phyloP scores from a whole-genome alignment of 2,113 vertebrate species.

The Oncorhynchus mykiss region DNA sequence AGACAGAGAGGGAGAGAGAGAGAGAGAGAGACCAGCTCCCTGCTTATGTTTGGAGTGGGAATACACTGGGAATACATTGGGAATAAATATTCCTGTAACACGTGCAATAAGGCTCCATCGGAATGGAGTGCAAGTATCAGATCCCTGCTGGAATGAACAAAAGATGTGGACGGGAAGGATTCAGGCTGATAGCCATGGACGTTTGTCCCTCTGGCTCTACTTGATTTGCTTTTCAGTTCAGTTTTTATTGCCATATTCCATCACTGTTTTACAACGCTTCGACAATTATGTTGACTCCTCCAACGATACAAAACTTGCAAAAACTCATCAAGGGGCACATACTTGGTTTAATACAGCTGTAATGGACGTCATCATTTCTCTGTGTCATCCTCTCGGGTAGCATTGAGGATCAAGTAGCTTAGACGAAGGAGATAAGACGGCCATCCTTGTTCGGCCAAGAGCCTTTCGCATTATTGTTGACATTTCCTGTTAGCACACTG shows the following conservation, averaged over 20 bases:
- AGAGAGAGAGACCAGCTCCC: constrained; percentile 1
- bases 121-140: neutral
- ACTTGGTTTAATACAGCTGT: constrained; percentile 22
- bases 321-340: neutral
- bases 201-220: too few species aligned
- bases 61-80: too few species aligned
- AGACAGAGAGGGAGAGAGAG: constrained; percentile 4
- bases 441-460: constrained; percentile 23
- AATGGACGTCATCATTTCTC: constrained; percentile 37
- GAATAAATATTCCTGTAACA: neutral
- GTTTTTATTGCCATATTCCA: too few species aligned
- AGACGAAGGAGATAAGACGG: constrained; percentile 41
- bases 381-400: constrained; percentile 31
- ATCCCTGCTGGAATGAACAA: neutral
- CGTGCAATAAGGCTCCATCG: neutral
- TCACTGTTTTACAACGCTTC: too few species aligned
- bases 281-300: neutral
- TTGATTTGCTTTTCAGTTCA: too few species aligned
- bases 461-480: constrained; percentile 7
- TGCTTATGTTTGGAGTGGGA: too few species aligned
- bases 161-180: neutral
- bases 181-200: too few species aligned
- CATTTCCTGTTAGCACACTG: constrained; percentile 18
- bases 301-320: neutral
- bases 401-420: constrained; percentile 52